Evolutionary conservation across 2,797 vertebrate genomes (phyloP), one percentile per base, ranked within the genome.

Genomic region (Phyllotis vaccarum): DNA sequence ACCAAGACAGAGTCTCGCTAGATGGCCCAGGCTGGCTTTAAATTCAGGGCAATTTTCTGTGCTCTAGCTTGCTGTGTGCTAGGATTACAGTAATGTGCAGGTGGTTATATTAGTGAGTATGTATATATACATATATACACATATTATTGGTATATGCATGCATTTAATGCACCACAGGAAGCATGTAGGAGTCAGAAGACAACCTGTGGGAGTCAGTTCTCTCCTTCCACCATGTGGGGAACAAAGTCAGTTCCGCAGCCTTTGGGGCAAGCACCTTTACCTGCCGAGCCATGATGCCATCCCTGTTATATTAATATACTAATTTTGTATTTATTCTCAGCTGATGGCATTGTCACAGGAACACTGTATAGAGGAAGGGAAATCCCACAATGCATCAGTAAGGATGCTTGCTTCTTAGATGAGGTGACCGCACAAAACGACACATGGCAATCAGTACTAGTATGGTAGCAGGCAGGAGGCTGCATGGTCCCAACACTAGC

Each of bases 381-480:
- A 64, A n/a, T 22, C n/a, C 2, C 22, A 37, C 9, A 27, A 19
- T 13, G 6, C 7, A 37, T 31, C 34, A 7, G 11, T 40, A 14
- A 21, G 19, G 10, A 52, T 2, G 24, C 14, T 49, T 12, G 5
- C 7, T 49, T 66, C 64, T 60, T 27, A 66, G 62, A 72, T 3
- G 76, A 37, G 2, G 14, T 0, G 6, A 31, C 6, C 24, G 9
- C 70, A 68, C 79, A 29, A 21, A 74, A 46, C 10, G 16, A 16
- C 46, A 2, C 0, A 0, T 0, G 2, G 62, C 54, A 22, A 46
- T 34, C 2, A 13, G 34, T 7, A 17, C 0, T 12, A 8, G 27
- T 4, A 0, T 0, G 31, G 21, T 0, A 6, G n/a, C 52, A 58
- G 37, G 17, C 60, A 13, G 34, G 81, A 64, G 49, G 46, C 10